Evolutionary conservation across 2,113 vertebrate genomes (phyloP).

Genomic region (Coturnix japonica): DNA sequence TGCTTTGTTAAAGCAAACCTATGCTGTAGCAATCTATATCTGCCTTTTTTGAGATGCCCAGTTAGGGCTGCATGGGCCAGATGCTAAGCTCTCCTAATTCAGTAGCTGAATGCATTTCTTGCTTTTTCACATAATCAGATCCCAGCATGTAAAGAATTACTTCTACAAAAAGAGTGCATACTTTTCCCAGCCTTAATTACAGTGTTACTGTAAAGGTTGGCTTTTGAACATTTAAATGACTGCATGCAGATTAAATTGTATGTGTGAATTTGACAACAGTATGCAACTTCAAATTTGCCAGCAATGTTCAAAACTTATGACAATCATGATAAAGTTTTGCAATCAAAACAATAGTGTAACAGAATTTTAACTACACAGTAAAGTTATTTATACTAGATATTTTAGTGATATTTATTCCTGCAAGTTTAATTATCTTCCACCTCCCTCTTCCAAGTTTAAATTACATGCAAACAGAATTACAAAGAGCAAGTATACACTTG

Average conservation of each 20-base stretch:
- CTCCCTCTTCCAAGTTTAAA: background rate
- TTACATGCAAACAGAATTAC: background rate
- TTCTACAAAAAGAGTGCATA: background rate
- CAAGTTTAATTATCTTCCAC: background rate
- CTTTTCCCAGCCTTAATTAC: background rate
- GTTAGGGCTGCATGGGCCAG: background rate
- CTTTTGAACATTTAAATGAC: background rate
- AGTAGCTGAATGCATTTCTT: background rate
- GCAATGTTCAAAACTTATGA: background rate
- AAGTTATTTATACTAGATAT: background rate
- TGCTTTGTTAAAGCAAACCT: rapidly evolving
- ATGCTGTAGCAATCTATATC: background rate
- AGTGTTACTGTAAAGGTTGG: background rate
- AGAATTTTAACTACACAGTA: background rate
- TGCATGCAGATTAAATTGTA: background rate
- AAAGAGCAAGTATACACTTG: slow-evolving; percentile 16
- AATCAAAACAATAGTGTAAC: background rate
- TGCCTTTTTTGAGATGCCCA: background rate
- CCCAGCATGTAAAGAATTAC: background rate
- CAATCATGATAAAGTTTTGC: background rate
- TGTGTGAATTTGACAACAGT: background rate
- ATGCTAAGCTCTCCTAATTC: background rate
- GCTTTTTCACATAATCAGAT: background rate
- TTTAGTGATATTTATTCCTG: background rate
- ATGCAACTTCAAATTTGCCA: background rate